Evolutionary conservation across 2,113 vertebrate genomes (phyloP).

Genomic region (Lycaon pictus): DNA sequence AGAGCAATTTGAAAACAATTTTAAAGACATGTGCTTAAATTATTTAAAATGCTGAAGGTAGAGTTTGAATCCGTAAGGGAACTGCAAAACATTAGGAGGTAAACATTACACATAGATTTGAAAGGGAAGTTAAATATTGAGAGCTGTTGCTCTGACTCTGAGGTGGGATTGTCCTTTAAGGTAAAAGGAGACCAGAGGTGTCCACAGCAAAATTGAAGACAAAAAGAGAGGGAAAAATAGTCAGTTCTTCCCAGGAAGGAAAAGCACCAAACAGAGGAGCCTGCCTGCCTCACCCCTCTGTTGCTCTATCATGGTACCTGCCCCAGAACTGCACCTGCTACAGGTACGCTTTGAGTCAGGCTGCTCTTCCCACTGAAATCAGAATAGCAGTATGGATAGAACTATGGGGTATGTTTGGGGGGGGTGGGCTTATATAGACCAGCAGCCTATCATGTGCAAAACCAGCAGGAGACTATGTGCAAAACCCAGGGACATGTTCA

Average conservation of each 20-base stretch:
- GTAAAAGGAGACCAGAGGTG: background rate
- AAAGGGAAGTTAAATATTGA: background rate
- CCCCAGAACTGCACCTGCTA: background rate
- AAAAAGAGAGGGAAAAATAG: background rate
- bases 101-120: background rate
- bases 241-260: background rate
- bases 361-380: background rate
- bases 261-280: background rate
- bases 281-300: accelerated
- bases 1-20: background rate
- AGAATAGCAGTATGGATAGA: background rate
- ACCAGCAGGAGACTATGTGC: accelerated
- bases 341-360: background rate
- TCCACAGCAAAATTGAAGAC: background rate
- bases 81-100: background rate
- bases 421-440: background rate
- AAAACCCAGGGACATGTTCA: background rate
- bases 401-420: too few species aligned
- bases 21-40: background rate
- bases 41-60: background rate
- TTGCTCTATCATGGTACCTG: accelerated
- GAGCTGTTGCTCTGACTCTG: background rate
- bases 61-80: background rate
- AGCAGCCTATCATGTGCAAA: accelerated
- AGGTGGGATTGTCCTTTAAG: background rate